A percentile compares a stretch with the other conserved stretches of the same genome.
Evolutionary conservation across 2,113 vertebrate species (phyloP).

Genomic region (Gymnocephalus cernua): DNA sequence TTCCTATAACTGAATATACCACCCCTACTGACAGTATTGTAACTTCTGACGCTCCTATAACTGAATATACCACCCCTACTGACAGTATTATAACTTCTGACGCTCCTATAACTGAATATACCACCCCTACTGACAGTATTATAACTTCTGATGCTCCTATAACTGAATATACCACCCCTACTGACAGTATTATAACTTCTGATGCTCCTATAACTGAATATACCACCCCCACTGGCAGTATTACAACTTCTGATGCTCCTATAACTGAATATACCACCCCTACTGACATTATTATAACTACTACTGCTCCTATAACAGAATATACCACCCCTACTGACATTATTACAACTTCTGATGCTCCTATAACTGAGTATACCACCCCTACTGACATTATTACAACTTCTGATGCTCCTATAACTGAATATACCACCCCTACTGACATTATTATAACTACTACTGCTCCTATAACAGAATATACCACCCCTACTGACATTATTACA

Average conservation of each 20-base stretch:
- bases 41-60: too few species aligned
- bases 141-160: neutral
- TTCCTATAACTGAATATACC: too few species aligned
- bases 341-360: neutral
- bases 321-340: neutral
- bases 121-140: neutral
- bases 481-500: neutral
- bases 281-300: neutral
- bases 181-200: too few species aligned
- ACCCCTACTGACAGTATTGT: too few species aligned
- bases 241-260: neutral
- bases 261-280: neutral
- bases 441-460: neutral
- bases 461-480: too few species aligned
- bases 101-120: neutral
- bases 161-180: too few species aligned
- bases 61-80: neutral
- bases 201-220: neutral
- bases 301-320: neutral
- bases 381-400: neutral
- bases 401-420: neutral
- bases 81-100: neutral
- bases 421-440: neutral
- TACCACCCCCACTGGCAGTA: neutral
- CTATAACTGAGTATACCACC: neutral